phyloP scores from a whole-genome alignment of 2,888 invertebrate species.

The Ornithoptera alexandrae region DNA sequence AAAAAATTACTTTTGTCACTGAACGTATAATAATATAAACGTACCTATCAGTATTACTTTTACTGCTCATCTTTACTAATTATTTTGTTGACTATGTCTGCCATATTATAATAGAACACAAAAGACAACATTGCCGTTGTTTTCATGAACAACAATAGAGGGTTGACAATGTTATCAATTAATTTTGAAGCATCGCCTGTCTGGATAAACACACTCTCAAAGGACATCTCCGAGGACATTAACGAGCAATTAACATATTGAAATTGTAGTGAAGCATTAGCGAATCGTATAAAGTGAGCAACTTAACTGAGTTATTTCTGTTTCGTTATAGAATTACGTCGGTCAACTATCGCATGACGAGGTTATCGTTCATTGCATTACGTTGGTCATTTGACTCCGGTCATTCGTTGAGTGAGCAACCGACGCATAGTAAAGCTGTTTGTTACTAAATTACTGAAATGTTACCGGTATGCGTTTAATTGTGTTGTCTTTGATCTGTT shows the following conservation, averaged over 20 bases:
- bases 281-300: slow-evolving; percentile 18
- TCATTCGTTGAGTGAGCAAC: slow-evolving; percentile 36
- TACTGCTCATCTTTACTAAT: slow-evolving; percentile 27
- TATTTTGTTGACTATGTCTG: slow-evolving; percentile 22
- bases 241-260: slow-evolving; percentile 10
- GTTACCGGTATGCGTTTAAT: slow-evolving; percentile 60
- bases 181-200: slow-evolving; percentile 13
- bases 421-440: slow-evolving; percentile 34
- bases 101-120: slow-evolving; percentile 24
- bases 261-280: slow-evolving; percentile 23
- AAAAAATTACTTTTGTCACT: background rate
- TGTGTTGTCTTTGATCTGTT: slow-evolving; percentile 43
- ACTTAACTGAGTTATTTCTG: slow-evolving; percentile 12
- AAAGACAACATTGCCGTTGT: slow-evolving; percentile 44
- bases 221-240: slow-evolving; percentile 9
- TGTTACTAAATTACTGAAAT: slow-evolving; percentile 37
- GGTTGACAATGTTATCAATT: slow-evolving; percentile 19
- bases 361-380: slow-evolving; percentile 50
- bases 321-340: slow-evolving; percentile 27
- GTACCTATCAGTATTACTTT: slow-evolving; percentile 3
- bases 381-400: slow-evolving; percentile 43
- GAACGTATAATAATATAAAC: background rate
- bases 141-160: slow-evolving; percentile 29
- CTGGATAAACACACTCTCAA: slow-evolving; percentile 16
- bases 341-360: slow-evolving; percentile 41